Evolutionary conservation across 1,140 invertebrate species (phyloP).

Genomic region (Drosophila trapezifrons): DNA sequence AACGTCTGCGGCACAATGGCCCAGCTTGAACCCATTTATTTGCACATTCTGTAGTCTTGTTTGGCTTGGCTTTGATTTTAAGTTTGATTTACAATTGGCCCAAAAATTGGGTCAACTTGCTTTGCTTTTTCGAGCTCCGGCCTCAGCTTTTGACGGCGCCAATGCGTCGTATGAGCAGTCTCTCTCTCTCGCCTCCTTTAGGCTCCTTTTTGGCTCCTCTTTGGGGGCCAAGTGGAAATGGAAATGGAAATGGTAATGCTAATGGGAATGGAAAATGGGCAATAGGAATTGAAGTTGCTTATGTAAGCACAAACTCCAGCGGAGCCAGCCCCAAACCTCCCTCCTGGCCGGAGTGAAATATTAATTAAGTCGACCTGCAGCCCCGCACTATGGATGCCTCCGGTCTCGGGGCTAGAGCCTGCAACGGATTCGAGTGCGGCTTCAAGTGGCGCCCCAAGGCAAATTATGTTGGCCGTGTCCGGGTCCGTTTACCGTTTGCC

Average conservation of each 20-base stretch:
- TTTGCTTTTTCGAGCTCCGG: conserved; percentile 28
- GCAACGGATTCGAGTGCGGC: conserved; percentile 16
- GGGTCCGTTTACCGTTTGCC: conserved; percentile 44
- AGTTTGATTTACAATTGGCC: conserved; percentile 44
- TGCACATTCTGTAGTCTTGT: conserved; percentile 9
- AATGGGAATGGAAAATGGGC: conserved; percentile 9
- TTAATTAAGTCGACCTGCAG: conserved; percentile 68
- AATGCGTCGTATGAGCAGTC: conserved; percentile 68
- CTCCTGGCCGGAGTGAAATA: conserved; percentile 55
- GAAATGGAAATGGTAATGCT: conserved; percentile 8
- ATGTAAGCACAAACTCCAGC: conserved; percentile 23
- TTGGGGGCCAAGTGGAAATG: conserved; percentile 20
- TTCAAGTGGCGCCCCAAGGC: conserved; percentile 17
- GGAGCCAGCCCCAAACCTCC: too few species aligned
- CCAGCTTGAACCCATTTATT: not conserved
- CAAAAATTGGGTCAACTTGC: conserved; percentile 47
- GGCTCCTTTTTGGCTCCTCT: conserved; percentile 23
- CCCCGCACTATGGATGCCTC: not conserved
- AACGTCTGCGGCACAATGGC: not conserved
- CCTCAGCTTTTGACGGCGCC: conserved; percentile 47
- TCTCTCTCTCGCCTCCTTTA: conserved; percentile 7
- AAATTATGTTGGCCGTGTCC: conserved; percentile 48
- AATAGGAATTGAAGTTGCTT: conserved; percentile 49
- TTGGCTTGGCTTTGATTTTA: conserved; percentile 34
- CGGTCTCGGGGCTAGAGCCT: conserved; percentile 12